phyloP scores from a whole-genome alignment of 1,140 invertebrate genomes.

The Drosophila lacertosa region DNA sequence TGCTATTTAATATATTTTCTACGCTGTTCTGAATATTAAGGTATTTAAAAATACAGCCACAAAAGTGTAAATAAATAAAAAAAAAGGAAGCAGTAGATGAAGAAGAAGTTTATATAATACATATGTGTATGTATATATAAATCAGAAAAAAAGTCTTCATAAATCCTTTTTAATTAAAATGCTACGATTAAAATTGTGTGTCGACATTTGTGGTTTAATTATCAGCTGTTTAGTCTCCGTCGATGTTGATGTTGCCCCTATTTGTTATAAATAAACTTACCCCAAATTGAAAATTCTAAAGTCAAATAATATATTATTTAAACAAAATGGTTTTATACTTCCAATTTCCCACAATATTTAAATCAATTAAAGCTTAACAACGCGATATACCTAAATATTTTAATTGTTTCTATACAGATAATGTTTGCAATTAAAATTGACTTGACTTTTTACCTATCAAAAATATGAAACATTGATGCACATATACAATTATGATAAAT shows the following conservation, averaged over 20 bases:
- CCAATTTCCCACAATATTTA: too few species aligned
- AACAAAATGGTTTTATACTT: too few species aligned
- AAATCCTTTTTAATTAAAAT: slow-evolving; percentile 2
- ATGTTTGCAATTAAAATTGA: too few species aligned
- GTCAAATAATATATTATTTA: too few species aligned
- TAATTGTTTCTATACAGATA: too few species aligned
- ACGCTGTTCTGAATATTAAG: slow-evolving; percentile 12
- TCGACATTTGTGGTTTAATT: slow-evolving; percentile 6
- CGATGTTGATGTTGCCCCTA: not conserved
- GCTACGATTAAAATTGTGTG: not conserved
- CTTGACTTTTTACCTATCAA: too few species aligned
- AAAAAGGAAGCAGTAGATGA: not conserved
- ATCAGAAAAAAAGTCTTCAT: not conserved
- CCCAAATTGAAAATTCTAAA: too few species aligned
- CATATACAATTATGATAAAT: too few species aligned
- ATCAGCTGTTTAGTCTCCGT: not conserved
- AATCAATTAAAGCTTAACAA: too few species aligned
- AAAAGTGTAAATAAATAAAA: slow-evolving; percentile 8
- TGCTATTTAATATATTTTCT: slow-evolving; percentile 27
- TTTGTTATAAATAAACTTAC: too few species aligned
- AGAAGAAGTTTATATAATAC: slow-evolving; percentile 1
- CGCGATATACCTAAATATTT: not conserved
- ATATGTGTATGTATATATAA: not conserved
- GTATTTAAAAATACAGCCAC: not conserved
- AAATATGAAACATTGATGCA: too few species aligned